These are phyloP conservation scores for Philaethria dido DNA, from an alignment of 2,888 invertebrate genomes.

Conservation along the genomic window DNA sequence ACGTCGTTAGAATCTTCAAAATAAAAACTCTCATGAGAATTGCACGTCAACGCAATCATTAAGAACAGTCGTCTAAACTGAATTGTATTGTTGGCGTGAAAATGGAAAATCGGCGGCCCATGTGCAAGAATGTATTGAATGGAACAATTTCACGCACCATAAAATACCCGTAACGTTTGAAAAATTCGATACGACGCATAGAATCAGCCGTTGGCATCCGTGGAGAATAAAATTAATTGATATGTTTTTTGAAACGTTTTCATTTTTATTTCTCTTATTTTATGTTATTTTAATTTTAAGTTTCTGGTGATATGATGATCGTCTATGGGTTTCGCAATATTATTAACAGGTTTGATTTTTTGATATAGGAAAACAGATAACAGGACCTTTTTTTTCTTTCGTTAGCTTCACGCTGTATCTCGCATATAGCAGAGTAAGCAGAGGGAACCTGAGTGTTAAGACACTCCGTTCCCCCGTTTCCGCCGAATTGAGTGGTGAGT, in stretches of 20 bases:
- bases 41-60: conserved; percentile 63
- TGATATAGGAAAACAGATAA: too few relatives aligned
- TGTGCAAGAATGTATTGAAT: conserved; percentile 67
- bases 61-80: conserved; percentile 63
- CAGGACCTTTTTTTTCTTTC: too few relatives aligned
- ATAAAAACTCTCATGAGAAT: conserved; percentile 60
- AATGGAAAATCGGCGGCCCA: conserved; percentile 73
- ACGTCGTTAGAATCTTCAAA: conserved; percentile 45
- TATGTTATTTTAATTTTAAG: conserved; percentile 22
- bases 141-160: conserved; percentile 81
- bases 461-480: too few relatives aligned
- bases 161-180: conserved; percentile 68
- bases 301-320: conserved; percentile 5
- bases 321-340: conserved; percentile 3
- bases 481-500: too few relatives aligned
- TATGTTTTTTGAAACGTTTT: conserved; percentile 69
- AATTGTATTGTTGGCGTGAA: conserved; percentile 75
- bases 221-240: conserved; percentile 81
- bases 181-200: conserved; percentile 66
- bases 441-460: too few relatives aligned
- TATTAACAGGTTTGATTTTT: too few relatives aligned
- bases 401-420: too few relatives aligned
- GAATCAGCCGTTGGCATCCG: conserved; percentile 69
- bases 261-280: conserved; percentile 32
- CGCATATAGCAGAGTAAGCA: too few relatives aligned